Percentiles rank a stretch among this genome's conserved stretches.
Conservation (phyloP, 1,140 invertebrate genomes). For the Trinorchestia longiramus region DNA sequence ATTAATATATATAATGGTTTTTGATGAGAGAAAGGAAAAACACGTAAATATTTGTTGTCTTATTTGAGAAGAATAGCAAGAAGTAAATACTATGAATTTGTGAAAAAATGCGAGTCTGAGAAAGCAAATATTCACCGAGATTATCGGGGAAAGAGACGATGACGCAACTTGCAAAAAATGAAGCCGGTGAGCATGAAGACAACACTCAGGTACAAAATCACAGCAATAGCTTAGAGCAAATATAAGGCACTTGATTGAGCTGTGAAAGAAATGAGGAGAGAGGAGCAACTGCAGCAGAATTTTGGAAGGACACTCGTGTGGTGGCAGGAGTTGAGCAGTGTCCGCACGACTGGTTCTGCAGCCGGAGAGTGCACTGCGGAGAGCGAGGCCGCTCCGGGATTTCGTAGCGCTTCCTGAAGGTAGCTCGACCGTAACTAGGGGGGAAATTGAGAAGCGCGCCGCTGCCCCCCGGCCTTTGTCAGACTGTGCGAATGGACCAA, state of each 20-base stretch:
- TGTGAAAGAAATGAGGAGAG: not conserved
- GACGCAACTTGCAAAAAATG: not conserved
- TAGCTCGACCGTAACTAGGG: slow-evolving; percentile 18
- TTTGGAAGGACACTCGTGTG: not conserved
- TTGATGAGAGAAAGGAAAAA: not conserved
- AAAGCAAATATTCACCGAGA: not conserved
- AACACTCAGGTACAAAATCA: not conserved
- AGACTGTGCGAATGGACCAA: not conserved
- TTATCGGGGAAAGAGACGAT: not conserved
- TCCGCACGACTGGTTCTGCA: slow-evolving; percentile 37
- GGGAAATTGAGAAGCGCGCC: slow-evolving; percentile 38
- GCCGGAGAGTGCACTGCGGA: not conserved
- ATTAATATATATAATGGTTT: not conserved
- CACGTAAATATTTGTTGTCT: not conserved
- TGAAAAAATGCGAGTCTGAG: not conserved
- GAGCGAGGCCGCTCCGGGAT: slow-evolving; percentile 8
- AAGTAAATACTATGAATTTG: not conserved
- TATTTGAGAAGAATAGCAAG: not conserved
- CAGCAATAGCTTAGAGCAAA: not conserved
- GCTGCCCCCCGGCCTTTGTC: slow-evolving; percentile 7
- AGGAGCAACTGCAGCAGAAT: not conserved
- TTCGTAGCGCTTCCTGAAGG: slow-evolving; percentile 19
- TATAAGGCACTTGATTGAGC: not conserved
- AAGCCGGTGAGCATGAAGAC: not conserved
- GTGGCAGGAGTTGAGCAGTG: not conserved